These are phyloP conservation scores for Schlechtendalia chinensis DNA, from an alignment of 1,140 invertebrate species.

Conservation along the genomic window DNA sequence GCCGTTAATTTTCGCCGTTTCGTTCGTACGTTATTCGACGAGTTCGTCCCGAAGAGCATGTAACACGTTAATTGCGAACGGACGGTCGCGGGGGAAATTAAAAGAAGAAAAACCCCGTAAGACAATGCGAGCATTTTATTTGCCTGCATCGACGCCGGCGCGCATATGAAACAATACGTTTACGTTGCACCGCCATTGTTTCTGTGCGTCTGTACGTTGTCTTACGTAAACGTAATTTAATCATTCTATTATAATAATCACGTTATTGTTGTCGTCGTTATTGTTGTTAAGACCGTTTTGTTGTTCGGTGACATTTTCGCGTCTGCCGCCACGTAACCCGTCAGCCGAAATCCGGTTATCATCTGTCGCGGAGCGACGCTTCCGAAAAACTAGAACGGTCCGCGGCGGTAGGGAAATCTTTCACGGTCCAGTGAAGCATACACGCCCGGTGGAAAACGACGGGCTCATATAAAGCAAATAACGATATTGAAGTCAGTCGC, in stretches of 20 bases:
- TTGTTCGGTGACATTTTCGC: slow-evolving; percentile 1
- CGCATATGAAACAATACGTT: no score
- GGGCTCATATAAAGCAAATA: slow-evolving; percentile 18
- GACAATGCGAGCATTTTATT: no score
- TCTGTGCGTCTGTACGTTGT: background rate
- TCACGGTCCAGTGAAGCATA: slow-evolving; percentile 44
- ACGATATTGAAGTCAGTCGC: slow-evolving; percentile 42
- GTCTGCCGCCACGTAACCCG: background rate
- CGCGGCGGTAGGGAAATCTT: slow-evolving; percentile 43
- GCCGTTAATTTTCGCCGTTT: no score
- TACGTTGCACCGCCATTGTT: background rate
- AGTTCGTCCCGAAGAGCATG: no score
- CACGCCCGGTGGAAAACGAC: background rate
- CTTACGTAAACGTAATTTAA: no score
- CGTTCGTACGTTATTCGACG: no score
- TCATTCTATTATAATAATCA: no score
- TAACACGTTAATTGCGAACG: no score
- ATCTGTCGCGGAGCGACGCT: background rate
- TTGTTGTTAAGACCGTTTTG: background rate
- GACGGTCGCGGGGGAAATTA: no score
- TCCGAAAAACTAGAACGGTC: slow-evolving; percentile 27
- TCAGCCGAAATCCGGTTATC: slow-evolving; percentile 42
- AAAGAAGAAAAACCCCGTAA: background rate
- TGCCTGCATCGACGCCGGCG: no score
- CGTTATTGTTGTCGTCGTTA: background rate